A percentile compares a stretch with the other conserved stretches of the same genome.
Conservation (phyloP, 1,140 invertebrate species). For the Drosophila quadrilineata region DNA sequence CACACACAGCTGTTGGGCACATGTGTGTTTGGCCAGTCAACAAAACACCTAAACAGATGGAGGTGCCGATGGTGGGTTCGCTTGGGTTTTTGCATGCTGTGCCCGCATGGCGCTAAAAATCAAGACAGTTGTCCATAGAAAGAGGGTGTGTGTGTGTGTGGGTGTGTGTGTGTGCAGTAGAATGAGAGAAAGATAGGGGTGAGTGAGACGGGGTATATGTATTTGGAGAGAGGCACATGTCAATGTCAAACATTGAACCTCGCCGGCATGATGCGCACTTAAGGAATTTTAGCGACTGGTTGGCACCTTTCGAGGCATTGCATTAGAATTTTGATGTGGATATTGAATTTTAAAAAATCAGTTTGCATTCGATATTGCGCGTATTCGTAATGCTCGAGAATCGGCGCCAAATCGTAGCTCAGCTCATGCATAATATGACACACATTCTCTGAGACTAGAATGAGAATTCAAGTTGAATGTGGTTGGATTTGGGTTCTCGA, state of each 20-base stretch:
- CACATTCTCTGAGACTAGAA: slow-evolving; percentile 37
- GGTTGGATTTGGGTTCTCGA: no score
- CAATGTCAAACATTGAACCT: slow-evolving; percentile 68
- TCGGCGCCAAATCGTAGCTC: slow-evolving; percentile 64
- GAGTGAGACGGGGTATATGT: neutral
- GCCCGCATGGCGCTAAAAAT: slow-evolving; percentile 67
- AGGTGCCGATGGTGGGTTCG: neutral
- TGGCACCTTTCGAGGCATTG: slow-evolving; percentile 63
- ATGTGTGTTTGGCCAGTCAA: slow-evolving; percentile 52
- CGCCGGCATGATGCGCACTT: slow-evolving; percentile 48
- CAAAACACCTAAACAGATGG: slow-evolving; percentile 55
- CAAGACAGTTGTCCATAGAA: neutral
- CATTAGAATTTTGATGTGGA: slow-evolving; percentile 54
- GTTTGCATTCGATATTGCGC: slow-evolving; percentile 55
- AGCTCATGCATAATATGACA: slow-evolving; percentile 73
- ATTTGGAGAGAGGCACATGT: slow-evolving; percentile 48
- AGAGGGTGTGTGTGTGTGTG: neutral
- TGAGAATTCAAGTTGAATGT: no score
- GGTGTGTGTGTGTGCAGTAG: neutral
- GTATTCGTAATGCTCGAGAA: slow-evolving; percentile 48
- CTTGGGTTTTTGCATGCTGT: slow-evolving; percentile 56
- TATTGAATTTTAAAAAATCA: no score
- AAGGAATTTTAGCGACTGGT: slow-evolving; percentile 69
- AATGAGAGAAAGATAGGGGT: slow-evolving; percentile 1
- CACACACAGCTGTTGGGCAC: slow-evolving; percentile 50